Base-by-base conservation (phyloP, 2,888 invertebrate genomes). In the Falcaria lacertinaria region DNA sequence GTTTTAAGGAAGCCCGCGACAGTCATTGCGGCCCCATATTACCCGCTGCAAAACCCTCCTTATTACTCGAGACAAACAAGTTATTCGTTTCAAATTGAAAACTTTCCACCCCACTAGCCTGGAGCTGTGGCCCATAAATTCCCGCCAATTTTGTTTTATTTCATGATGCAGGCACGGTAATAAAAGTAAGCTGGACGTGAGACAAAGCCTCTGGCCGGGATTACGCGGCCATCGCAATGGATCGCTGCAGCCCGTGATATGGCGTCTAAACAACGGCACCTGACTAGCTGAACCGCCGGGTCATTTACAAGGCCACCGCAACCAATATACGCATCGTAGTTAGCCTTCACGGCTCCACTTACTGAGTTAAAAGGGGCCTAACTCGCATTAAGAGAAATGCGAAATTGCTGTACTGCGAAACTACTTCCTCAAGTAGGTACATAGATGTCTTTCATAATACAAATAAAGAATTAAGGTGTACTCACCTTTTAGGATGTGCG, bases 121-220 rank as follows among this genome's bases (percentile, higher is more conserved):
- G 74, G 75, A 84, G 74, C 79, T 78, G 81, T 71, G 81, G 80
- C 72, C 79, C 83, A 87, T 89, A 89, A 89, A 89, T 88, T 88
- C 84, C 80, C 79, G 85, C 80, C 88, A 89, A 88, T 89, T 88
- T 88, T 88, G 88, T 88, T 89, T 89, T 88, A 89, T 87, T 89
- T 86, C 81, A 75, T 74, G 76, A 84, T 88, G 81, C 86, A 85
- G 86, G 85, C 84, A 80, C 80, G 80, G 88, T 87, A 87, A 86
- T 89, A 89, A 88, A 89, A 88, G 88, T 89, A 87, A 89, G 85
- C 88, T 84, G 85, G 85, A 87, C 88, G 89, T 88, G 89, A 83
- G 87, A 86, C 86, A 80, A 77, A 82, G 85, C 87, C 86, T 80
- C 79, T 69, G 68, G 81, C 62, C 54, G 73, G 89, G 89, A 87